Base-by-base conservation (phyloP, 2,888 invertebrate species). In the Napeogenes sylphis region DNA sequence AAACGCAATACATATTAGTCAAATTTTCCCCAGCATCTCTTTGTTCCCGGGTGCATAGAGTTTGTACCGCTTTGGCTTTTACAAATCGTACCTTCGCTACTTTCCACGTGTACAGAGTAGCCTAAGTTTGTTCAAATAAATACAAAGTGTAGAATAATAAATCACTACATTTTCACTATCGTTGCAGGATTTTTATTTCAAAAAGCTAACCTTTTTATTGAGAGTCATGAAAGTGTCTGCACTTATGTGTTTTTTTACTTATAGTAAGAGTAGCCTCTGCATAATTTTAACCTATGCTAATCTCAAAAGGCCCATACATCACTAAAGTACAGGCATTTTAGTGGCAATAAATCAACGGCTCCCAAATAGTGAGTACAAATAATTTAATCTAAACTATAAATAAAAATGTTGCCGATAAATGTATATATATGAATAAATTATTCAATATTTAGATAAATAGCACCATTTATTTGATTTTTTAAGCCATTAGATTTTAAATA, bases 291-390 rank as follows among this genome's bases (percentile, higher is more conserved):
- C 75, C 83, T 84, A 70, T 72, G 64, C 76, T 77, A 82, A 81
- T 83, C 87, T 86, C 87, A 75, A 80, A 76, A 81, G 84, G 77
- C 82, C 75, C 79, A 80, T 87, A 82, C 78, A 85, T 87, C 88
- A 86, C 80, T 63, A 59, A 59, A 70, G 60, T 70, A 67, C 67
- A 68, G 74, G 74, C 74, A 70, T 71, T 71, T 77, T 76, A 73
- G 80, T 75, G 73, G 69, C 77, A 66, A 86, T 88, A 87, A 86
- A 87, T 87, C 88, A 87, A 86, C 86, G 84, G 76, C 53, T 64
- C 68, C 75, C 74, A 77, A 81, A 83, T 81, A 82, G 81, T 80
- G 75, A 77, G 75, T 80, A 73, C 82, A 81, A 77, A 83, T 86
- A 86, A 21, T 85, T 85, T 81, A 82, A 77, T 74, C 77, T 76